Evolutionary conservation across 2,888 invertebrate species (phyloP), one percentile per base, ranked within the genome.

Genomic region (Leptopilina myrica): DNA sequence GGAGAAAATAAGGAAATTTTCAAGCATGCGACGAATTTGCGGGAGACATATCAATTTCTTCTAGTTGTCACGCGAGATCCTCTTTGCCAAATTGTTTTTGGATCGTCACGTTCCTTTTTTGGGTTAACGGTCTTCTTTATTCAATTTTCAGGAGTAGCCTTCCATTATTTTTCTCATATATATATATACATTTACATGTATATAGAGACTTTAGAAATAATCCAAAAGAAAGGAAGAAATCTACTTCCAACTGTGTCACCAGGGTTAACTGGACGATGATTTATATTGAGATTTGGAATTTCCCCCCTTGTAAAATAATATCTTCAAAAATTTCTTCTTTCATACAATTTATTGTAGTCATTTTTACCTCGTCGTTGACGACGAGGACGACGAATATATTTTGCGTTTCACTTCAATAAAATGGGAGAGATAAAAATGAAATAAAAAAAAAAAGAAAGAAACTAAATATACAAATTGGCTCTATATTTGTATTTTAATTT

Each of bases 31-130:
- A 56, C 8, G 56, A 73, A 56, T 56, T 56, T 73, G 26, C 33
- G n/a, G 56, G 49, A 73, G 56, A 73, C 33, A 56, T 56, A 73
- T 53, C 73, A 73, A 56, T 73, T 73, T 73, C 33, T 73, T 49
- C 26, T 53, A 12, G 53, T 80, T 83, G 79, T 80, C 83, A 78
- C 66, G 78, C 75, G 66, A 78, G 67, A 80, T 79, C 79, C 82
- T 79, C 81, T 75, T 77, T 64, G 81, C 65, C 80, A 83, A 82
- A 84, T 83, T 82, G 81, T 80, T 80, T 81, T 67, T 76, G 78
- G 78, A 76, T 82, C 78, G 67, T 78, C 77, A 56, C 77, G 65
- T 76, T 64, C 67, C 14, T 53, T 49, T 46, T 66, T 59, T 59
- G 59, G 66, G 66, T 40, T 43, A 43, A 66, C 14, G 11, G 46